Conservation (phyloP, 2,113 vertebrate genomes). For the Paralichthys olivaceus region DNA sequence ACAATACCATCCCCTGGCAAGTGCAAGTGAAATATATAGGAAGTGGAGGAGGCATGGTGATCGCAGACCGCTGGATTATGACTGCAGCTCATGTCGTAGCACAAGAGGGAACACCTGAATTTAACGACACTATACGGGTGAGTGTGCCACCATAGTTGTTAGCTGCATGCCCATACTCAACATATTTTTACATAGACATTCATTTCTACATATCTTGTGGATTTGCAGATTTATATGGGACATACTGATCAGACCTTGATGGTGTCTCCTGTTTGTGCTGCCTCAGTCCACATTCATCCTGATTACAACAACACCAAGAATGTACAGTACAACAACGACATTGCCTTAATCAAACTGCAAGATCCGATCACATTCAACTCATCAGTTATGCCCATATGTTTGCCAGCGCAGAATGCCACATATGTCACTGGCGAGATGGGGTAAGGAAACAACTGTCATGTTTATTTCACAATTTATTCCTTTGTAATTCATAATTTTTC, state of each 20-base stretch:
- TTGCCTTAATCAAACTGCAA: slow-evolving; percentile 71
- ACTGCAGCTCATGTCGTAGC: slow-evolving; percentile 73
- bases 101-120: fast-evolving
- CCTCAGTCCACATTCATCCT: slow-evolving; percentile 68
- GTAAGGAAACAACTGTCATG: slow-evolving; percentile 16
- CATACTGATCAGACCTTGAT: fast-evolving
- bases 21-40: background rate
- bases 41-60: slow-evolving; percentile 65
- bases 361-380: slow-evolving; percentile 56
- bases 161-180: background rate
- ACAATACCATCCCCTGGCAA: slow-evolving; percentile 78
- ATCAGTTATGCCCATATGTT: slow-evolving; percentile 76
- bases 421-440: slow-evolving; percentile 21
- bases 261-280: fast-evolving
- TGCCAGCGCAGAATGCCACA: slow-evolving; percentile 47
- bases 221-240: slow-evolving; percentile 65
- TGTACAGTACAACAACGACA: slow-evolving; percentile 62
- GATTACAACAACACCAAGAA: background rate
- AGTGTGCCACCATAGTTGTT: background rate
- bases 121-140: slow-evolving; percentile 15
- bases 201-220: background rate
- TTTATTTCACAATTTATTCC: too few relatives aligned
- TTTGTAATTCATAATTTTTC: too few relatives aligned
- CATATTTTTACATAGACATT: background rate
- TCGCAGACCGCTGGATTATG: slow-evolving; percentile 77